A percentile compares a stretch with the other conserved stretches of the same genome.
Conservation (phyloP, 2,797 vertebrate species). For the Brotogeris chrysoptera region DNA sequence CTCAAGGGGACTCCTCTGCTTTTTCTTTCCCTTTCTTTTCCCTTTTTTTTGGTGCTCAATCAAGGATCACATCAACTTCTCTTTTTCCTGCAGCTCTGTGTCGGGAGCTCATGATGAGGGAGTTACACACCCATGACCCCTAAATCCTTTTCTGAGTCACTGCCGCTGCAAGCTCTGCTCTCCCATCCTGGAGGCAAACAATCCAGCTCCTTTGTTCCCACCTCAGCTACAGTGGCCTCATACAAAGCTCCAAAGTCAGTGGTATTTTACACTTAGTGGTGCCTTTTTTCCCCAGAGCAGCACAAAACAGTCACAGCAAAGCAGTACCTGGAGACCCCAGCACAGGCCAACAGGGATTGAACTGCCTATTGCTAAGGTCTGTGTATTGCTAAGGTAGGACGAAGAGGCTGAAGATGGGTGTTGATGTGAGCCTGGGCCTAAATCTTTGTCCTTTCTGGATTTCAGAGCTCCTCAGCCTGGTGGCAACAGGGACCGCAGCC, state of each 20-base stretch:
- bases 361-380: neutral
- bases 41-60: neutral
- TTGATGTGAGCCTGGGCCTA: neutral
- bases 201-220: conserved; percentile 12
- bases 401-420: neutral
- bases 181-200: conserved; percentile 41
- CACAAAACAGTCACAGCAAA: rapidly evolving
- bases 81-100: neutral
- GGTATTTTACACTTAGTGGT: neutral
- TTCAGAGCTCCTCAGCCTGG: neutral
- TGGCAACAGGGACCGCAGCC: neutral
- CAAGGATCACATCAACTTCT: conserved; percentile 35
- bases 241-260: neutral
- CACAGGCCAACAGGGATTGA: rapidly evolving
- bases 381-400: rapidly evolving
- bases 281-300: neutral
- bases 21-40: neutral
- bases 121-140: conserved; percentile 43
- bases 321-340: neutral
- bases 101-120: conserved; percentile 50
- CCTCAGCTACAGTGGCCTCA: neutral
- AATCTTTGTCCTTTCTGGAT: neutral
- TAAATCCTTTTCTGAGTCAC: conserved; percentile 57
- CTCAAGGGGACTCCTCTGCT: neutral
- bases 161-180: conserved; percentile 21